A percentile compares a stretch with the other conserved stretches of the same genome.
Evolutionary conservation across 1,140 invertebrate species (phyloP).

Genomic region (Lucilia sericata): DNA sequence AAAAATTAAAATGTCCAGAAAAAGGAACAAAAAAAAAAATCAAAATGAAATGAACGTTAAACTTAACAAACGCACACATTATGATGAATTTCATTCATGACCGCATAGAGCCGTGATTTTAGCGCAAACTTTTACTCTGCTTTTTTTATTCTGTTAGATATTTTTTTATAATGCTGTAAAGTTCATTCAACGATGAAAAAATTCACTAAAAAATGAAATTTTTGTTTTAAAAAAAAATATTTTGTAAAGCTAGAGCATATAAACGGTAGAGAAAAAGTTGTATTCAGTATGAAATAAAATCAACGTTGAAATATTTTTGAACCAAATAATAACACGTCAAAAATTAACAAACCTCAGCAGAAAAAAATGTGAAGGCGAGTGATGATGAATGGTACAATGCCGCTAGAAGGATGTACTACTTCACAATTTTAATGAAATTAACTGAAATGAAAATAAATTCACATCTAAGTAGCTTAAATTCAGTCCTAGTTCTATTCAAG

Average conservation of each 20-base stretch:
- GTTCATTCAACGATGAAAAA: conserved; percentile 40
- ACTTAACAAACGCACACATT: conserved; percentile 15
- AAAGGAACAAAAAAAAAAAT: not conserved
- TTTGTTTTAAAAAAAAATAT: conserved; percentile 19
- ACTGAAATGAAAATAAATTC: no score
- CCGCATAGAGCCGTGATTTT: conserved; percentile 42
- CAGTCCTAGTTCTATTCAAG: no score
- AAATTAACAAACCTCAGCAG: not conserved
- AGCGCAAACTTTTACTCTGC: not conserved
- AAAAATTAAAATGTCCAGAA: not conserved
- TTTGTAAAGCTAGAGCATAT: no score
- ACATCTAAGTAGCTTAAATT: no score
- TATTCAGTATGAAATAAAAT: not conserved
- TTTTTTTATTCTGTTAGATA: not conserved
- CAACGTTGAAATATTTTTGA: not conserved
- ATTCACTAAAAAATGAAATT: conserved; percentile 31
- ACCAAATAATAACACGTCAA: conserved; percentile 23
- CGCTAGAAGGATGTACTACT: no score
- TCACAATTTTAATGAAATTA: no score
- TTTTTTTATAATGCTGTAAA: conserved; percentile 1
- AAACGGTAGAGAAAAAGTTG: not conserved
- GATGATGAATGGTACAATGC: no score
- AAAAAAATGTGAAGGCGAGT: not conserved
- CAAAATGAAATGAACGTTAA: not conserved
- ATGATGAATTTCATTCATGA: conserved; percentile 42